Percentiles rank a stretch among this genome's conserved stretches.
Evolutionary conservation across 64 coral and sea anemone species (phyloP).

Genomic region (Montipora sp.): DNA sequence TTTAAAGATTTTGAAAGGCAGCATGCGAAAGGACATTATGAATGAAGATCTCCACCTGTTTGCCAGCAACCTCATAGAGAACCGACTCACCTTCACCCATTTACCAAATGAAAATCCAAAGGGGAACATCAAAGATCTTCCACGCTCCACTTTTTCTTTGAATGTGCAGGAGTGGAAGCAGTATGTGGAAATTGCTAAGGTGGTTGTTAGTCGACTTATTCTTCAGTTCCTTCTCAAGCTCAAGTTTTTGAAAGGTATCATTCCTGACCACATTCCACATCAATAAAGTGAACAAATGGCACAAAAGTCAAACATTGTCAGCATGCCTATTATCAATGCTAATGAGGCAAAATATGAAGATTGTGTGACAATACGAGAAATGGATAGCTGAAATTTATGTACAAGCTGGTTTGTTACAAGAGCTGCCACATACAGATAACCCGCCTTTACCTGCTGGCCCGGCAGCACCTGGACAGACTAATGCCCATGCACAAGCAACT

Average conservation of each 20-base stretch:
- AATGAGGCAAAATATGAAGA: slow-evolving; percentile 78
- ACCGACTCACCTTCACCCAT: slow-evolving; percentile 62
- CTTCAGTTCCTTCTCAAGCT: slow-evolving; percentile 54
- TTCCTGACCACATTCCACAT: slow-evolving; percentile 70
- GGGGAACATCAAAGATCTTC: slow-evolving; percentile 37
- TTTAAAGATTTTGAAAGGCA: slow-evolving; percentile 39
- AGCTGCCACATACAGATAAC: slow-evolving; percentile 55
- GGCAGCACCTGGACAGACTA: slow-evolving; percentile 55
- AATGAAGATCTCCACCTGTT: slow-evolving; percentile 77
- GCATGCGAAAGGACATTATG: slow-evolving; percentile 73
- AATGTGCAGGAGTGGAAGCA: slow-evolving; percentile 56
- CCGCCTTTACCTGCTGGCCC: slow-evolving; percentile 50
- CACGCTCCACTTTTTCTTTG: slow-evolving; percentile 34
- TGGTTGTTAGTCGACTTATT: slow-evolving; percentile 53
- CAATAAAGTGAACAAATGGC: slow-evolving; percentile 57
- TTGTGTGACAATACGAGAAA: slow-evolving; percentile 72
- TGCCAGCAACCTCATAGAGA: slow-evolving; percentile 73
- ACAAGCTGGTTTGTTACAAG: slow-evolving; percentile 60
- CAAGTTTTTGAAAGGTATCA: slow-evolving; percentile 57
- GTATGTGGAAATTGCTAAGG: slow-evolving; percentile 67
- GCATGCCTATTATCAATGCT: slow-evolving; percentile 74
- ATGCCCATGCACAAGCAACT: slow-evolving; percentile 38
- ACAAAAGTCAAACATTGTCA: slow-evolving; percentile 64
- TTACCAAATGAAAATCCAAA: slow-evolving; percentile 67
- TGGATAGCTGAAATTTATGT: slow-evolving; percentile 78